phyloP scores from a whole-genome alignment of 2,113 vertebrate genomes.

The Epinephelus moara region DNA sequence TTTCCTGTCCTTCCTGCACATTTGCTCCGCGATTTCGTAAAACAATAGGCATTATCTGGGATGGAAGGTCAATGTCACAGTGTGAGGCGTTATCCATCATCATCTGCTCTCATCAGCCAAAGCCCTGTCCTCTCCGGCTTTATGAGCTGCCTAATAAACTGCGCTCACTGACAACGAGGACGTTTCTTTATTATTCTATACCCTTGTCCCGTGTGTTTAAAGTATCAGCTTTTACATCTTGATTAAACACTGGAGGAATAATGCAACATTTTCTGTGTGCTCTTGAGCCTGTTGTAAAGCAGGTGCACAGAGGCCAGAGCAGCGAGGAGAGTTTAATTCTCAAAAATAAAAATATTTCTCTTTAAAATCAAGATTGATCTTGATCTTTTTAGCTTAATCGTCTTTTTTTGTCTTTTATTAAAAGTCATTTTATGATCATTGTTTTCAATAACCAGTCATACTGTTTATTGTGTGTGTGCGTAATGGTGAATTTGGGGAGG shows the following conservation, averaged over 20 bases:
- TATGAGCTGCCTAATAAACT: constrained; percentile 78
- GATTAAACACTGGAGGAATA: neutral
- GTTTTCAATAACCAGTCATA: neutral
- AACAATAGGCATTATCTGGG: constrained; percentile 97
- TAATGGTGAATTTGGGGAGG: too few relatives aligned
- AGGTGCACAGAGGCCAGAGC: constrained; percentile 60
- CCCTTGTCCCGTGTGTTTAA: constrained; percentile 1
- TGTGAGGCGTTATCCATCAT: constrained; percentile 90
- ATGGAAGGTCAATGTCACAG: constrained; percentile 96
- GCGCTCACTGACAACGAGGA: constrained; percentile 61
- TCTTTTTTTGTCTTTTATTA: neutral
- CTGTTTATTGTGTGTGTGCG: neutral
- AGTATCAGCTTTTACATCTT: neutral
- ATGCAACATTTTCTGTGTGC: neutral
- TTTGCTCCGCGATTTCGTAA: constrained; percentile 83
- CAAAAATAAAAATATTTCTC: neutral
- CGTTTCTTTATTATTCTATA: constrained; percentile 43
- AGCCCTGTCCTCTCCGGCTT: constrained; percentile 69
- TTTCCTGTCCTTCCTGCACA: constrained; percentile 90
- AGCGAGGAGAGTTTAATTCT: neutral
- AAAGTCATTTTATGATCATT: neutral
- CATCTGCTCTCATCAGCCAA: constrained; percentile 87
- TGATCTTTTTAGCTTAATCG: neutral
- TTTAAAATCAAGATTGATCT: neutral
- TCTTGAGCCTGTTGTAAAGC: constrained; percentile 42